phyloP scores from a whole-genome alignment of 1,140 invertebrate genomes.

The Sogatella furcifera region DNA sequence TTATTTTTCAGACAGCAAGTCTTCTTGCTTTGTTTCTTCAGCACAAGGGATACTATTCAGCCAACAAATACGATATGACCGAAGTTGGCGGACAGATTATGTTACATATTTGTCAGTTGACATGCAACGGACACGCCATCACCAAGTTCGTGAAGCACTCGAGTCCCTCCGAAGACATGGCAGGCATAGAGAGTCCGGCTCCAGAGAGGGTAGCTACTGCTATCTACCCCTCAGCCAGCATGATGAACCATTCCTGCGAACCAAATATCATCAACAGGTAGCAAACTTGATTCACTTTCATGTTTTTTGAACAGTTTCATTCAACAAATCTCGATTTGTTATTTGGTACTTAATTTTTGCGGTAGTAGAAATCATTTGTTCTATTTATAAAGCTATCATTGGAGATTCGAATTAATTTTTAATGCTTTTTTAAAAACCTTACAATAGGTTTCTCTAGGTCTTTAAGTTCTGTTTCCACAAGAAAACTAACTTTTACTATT shows the following conservation, averaged over 20 bases:
- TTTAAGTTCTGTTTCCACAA: no score
- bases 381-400: no score
- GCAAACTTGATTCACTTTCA: slow-evolving; percentile 16
- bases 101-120: slow-evolving; percentile 60
- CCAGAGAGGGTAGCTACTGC: slow-evolving; percentile 65
- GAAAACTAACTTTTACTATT: no score
- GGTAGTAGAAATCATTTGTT: no score
- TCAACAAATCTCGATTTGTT: no score
- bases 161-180: slow-evolving; percentile 23
- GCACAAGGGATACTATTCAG: no score
- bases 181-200: slow-evolving; percentile 20
- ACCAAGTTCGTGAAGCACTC: slow-evolving; percentile 32
- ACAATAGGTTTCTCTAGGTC: no score
- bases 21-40: slow-evolving; percentile 39
- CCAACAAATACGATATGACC: slow-evolving; percentile 29
- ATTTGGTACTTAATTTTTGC: no score
- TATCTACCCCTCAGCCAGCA: slow-evolving; percentile 76
- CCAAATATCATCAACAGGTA: slow-evolving; percentile 71
- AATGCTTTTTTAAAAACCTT: no score
- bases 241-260: slow-evolving; percentile 87
- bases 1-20: slow-evolving; percentile 44
- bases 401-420: no score
- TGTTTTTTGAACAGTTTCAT: no score
- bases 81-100: slow-evolving; percentile 51
- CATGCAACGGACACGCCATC: slow-evolving; percentile 69